Conservation (phyloP, 2,113 vertebrate species). For the Centropristis striata region DNA sequence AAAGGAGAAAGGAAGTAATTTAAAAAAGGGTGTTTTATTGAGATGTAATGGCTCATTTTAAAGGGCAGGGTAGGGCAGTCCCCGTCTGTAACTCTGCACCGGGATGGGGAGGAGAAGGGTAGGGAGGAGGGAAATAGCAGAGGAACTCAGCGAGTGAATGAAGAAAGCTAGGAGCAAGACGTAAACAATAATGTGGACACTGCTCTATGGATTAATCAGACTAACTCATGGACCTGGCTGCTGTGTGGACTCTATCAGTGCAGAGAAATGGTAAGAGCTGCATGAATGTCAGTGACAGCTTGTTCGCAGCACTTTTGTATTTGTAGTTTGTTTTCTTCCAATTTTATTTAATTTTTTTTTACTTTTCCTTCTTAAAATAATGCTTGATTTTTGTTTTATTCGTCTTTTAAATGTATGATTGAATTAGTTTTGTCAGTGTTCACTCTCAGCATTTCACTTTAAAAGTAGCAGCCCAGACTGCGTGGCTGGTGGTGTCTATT, state of each 20-base stretch:
- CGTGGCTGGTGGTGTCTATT: conserved; percentile 85
- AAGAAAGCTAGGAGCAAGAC: conserved; percentile 68
- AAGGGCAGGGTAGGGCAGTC: conserved; percentile 43
- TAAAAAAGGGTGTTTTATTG: not conserved
- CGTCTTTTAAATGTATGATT: not conserved
- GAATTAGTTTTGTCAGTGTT: conserved; percentile 21
- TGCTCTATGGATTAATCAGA: conserved; percentile 53
- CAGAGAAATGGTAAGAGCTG: conserved; percentile 72
- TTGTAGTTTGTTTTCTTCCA: not conserved
- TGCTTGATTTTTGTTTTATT: not conserved
- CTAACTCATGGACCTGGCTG: conserved; percentile 53
- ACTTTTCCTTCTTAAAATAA: not conserved
- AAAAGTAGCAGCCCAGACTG: conserved; percentile 82
- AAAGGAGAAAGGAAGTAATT: conserved; percentile 17
- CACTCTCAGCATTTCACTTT: conserved; percentile 70
- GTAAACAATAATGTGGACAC: conserved; percentile 74
- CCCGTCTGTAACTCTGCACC: conserved; percentile 78
- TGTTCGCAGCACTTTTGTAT: not conserved
- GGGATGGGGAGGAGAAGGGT: conserved; percentile 75
- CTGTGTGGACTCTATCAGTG: conserved; percentile 44
- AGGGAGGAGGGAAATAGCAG: conserved; percentile 76
- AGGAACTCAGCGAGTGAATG: conserved; percentile 73
- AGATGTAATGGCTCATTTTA: conserved; percentile 23
- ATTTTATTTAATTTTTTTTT: no score
- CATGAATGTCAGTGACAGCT: conserved; percentile 20